Evolutionary conservation across 2,113 vertebrate species (phyloP).

Genomic region (Siniperca knerii): DNA sequence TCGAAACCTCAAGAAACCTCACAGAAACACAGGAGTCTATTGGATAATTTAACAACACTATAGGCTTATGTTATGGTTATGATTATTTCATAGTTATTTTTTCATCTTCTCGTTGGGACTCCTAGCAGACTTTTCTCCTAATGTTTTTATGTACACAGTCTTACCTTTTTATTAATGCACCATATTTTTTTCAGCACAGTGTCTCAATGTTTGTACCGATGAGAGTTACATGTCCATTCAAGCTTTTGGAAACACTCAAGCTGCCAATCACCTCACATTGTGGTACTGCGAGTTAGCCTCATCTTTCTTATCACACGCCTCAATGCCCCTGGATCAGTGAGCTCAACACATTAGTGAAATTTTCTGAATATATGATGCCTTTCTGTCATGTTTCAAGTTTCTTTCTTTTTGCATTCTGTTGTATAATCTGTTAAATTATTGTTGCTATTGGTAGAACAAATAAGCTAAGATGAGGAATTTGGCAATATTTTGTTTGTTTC

Average conservation of each 20-base stretch:
- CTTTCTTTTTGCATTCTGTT: neutral
- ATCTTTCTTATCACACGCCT: neutral
- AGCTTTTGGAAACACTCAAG: constrained; percentile 1
- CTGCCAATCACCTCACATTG: constrained; percentile 17
- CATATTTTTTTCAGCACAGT: neutral
- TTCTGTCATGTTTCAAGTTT: neutral
- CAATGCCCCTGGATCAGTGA: neutral
- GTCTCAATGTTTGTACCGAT: neutral
- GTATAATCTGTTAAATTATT: neutral
- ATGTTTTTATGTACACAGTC: constrained; percentile 1
- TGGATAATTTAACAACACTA: constrained; percentile 31
- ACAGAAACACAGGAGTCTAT: constrained; percentile 31
- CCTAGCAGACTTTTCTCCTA: neutral
- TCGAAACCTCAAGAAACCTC: constrained; percentile 21
- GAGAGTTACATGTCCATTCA: neutral
- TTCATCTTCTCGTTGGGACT: constrained; percentile 32
- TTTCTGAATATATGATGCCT: neutral
- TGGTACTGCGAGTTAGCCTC: neutral
- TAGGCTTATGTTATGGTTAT: constrained; percentile 15
- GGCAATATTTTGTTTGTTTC: neutral
- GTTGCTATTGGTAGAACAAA: neutral
- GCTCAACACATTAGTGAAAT: neutral
- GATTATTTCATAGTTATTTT: constrained; percentile 36
- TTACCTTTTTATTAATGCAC: constrained; percentile 15
- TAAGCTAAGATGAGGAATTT: neutral